Evolutionary conservation across 2,888 invertebrate genomes (phyloP).

Genomic region (Glyphotaelius pellucidus): DNA sequence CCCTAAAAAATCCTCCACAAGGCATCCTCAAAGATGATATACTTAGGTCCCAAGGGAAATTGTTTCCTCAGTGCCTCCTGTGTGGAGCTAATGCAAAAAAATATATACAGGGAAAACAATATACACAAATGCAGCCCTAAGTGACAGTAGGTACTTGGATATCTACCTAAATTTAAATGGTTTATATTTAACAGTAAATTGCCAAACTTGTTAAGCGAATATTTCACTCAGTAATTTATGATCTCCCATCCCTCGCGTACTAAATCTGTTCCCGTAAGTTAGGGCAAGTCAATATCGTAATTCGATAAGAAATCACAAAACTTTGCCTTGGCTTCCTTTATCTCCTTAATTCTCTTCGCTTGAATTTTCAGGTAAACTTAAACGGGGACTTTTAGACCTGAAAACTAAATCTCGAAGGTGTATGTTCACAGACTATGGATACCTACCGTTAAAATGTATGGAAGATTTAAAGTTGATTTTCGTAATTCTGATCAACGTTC

Average conservation of each 20-base stretch:
- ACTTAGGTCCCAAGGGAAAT: too few species aligned
- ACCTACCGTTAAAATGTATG: too few species aligned
- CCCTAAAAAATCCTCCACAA: too few species aligned
- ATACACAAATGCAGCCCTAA: not conserved
- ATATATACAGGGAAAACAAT: too few species aligned
- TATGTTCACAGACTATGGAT: too few species aligned
- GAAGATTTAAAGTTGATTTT: too few species aligned
- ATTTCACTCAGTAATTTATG: not conserved
- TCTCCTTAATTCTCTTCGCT: not conserved
- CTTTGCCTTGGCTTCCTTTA: conserved; percentile 1
- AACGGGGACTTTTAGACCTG: not conserved
- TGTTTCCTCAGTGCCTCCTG: too few species aligned
- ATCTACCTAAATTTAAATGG: not conserved
- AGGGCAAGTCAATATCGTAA: conserved; percentile 2
- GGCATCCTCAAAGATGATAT: too few species aligned
- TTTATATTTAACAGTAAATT: not conserved
- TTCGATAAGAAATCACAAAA: conserved; percentile 20
- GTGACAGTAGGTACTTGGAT: not conserved
- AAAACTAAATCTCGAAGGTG: not conserved
- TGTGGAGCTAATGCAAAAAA: too few species aligned
- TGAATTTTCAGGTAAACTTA: conserved; percentile 2
- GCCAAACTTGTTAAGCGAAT: not conserved
- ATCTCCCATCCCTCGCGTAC: not conserved
- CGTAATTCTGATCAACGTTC: too few species aligned
- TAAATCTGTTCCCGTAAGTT: not conserved